These are phyloP conservation scores for Eulithis prunata DNA, from an alignment of 2,888 invertebrate genomes.

Conservation along the genomic window DNA sequence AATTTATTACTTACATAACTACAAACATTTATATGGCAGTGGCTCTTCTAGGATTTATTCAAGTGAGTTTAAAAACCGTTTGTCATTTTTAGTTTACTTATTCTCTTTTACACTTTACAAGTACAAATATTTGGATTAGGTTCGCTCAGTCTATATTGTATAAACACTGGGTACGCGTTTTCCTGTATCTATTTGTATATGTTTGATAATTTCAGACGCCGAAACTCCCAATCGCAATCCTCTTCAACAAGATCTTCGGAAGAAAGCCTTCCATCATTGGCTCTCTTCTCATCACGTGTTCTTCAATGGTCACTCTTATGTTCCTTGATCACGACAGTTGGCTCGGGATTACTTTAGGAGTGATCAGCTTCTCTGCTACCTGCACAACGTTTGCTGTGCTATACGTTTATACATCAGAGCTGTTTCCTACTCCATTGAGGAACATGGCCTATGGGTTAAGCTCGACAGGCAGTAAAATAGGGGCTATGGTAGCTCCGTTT, in stretches of 20 bases:
- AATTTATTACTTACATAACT: conserved; percentile 58
- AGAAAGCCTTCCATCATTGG: conserved; percentile 50
- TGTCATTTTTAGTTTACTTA: no score
- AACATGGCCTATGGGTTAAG: conserved; percentile 61
- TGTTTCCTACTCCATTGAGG: conserved; percentile 63
- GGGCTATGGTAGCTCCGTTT: conserved; percentile 62
- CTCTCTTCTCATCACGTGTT: conserved; percentile 43
- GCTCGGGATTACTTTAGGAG: conserved; percentile 50
- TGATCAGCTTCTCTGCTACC: conserved; percentile 51
- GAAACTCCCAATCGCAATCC: conserved; percentile 50
- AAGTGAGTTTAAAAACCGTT: conserved; percentile 41
- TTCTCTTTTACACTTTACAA: no score
- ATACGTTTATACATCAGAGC: conserved; percentile 58
- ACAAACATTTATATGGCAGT: conserved; percentile 55
- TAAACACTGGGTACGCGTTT: no score
- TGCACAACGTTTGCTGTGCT: conserved; percentile 50
- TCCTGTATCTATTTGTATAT: background rate
- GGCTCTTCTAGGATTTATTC: conserved; percentile 55
- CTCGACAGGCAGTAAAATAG: conserved; percentile 56
- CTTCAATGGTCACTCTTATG: conserved; percentile 51
- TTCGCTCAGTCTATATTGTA: no score
- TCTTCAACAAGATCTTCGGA: conserved; percentile 54
- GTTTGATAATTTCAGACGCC: conserved; percentile 54
- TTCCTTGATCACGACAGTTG: conserved; percentile 53
- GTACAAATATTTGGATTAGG: no score